Evolutionary conservation across 2,113 vertebrate species (phyloP), one percentile per base, ranked within the genome.

Genomic region (Cathartes aura): DNA sequence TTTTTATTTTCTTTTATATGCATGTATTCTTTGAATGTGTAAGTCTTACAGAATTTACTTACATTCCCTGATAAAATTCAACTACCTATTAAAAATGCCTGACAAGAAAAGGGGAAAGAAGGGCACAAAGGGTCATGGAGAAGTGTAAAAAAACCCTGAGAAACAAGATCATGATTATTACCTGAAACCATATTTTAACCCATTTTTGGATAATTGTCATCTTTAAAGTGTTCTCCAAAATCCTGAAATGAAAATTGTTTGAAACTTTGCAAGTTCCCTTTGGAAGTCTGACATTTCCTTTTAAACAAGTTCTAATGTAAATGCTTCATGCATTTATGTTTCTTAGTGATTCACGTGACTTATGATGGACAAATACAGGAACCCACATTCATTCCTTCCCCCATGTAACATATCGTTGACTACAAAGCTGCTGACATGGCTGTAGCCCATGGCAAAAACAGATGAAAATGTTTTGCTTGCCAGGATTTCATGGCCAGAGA

Each of bases 181-280:
- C 11, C 21, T 6, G 3, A 43, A 73, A 36, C 13, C 5, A 81
- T 76, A 84, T 58, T 81, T 78, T 43, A 64, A 50, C 22, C 2
- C 13, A 17, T 38, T 50, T 60, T 56, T n/a, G 4, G 36, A 30
- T 30, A 63, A 45, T 15, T 58, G 3, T 1, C 0, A 0, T 56
- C 26, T 73, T 89, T 55, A 76, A 91, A 70, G 4, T 23, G 8
- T 22, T 76, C 9, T 83, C 17, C 11, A 80, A 83, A 92, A 34
- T 52, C 1, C 48, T 26, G 3, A 59, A 40, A 30, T 5, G 0
- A 88, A 80, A 83, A 68, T 38, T 55, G 11, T 38, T 89, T 64
- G 12, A 88, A 96, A 56, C 3, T 63, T 75, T 76, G 15, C 10
- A 82, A 42, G 11, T 55, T 67, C 29, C 18, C 21, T 50, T 50